Conservation (phyloP, 1,140 invertebrate genomes). For the Brachionus rotundiformis region DNA sequence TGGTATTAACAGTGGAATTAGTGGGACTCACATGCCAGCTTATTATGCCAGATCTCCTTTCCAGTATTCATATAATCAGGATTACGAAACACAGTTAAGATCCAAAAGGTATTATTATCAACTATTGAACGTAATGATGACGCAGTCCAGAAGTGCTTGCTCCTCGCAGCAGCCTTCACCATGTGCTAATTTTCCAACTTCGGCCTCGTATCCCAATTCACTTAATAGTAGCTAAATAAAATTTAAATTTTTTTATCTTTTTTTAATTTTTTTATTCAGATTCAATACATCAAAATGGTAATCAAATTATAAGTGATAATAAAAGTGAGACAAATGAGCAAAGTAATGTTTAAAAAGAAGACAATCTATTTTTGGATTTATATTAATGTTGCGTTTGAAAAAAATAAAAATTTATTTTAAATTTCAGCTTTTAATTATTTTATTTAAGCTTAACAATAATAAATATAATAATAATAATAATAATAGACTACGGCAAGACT, state of each 20-base stretch:
- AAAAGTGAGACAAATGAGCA: neutral
- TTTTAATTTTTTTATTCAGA: neutral
- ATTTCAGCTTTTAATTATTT: no score
- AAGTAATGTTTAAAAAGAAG: neutral
- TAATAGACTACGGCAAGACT: no score
- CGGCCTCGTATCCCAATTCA: neutral
- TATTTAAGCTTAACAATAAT: no score
- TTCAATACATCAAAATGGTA: neutral
- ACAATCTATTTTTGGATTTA: no score
- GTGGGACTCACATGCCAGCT: neutral
- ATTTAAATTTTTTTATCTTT: neutral
- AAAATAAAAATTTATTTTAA: neutral
- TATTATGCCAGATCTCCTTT: neutral
- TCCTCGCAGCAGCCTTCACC: constrained; percentile 8
- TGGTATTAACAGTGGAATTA: constrained; percentile 14
- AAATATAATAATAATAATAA: no score
- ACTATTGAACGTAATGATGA: constrained; percentile 22
- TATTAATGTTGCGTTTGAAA: neutral
- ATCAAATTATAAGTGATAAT: neutral
- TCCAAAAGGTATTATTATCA: no score
- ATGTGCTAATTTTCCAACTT: neutral
- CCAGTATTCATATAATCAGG: neutral
- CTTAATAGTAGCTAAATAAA: neutral
- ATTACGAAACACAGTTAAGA: no score
- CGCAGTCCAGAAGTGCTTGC: constrained; percentile 16